Evolutionary conservation across 2,113 vertebrate genomes (phyloP).

Genomic region (Aegypius monachus): DNA sequence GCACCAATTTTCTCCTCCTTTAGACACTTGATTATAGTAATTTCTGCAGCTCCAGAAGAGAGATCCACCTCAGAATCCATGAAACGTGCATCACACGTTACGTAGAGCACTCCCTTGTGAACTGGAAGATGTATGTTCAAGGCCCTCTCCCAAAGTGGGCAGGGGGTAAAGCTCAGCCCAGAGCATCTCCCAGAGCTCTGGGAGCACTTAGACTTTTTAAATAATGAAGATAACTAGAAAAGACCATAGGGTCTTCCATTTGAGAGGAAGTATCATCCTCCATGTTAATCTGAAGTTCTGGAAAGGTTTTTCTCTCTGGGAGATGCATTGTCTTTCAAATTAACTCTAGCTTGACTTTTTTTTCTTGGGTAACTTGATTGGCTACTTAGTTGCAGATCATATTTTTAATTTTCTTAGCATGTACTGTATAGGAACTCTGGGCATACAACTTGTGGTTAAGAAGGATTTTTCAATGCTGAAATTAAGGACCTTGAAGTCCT

Average conservation of each 20-base stretch:
- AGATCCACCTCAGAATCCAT: background rate
- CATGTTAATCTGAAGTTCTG: background rate
- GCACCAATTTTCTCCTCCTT: background rate
- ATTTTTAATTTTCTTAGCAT: background rate
- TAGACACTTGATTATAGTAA: background rate
- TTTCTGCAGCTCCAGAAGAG: background rate
- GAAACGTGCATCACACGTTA: background rate
- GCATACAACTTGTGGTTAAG: background rate
- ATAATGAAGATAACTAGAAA: background rate
- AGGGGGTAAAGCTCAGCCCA: background rate
- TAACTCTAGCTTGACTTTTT: background rate
- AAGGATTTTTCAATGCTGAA: background rate
- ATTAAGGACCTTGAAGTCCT: background rate
- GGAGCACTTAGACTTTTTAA: background rate
- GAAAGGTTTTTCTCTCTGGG: background rate
- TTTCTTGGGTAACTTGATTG: background rate
- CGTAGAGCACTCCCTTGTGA: background rate
- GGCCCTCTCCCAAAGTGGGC: background rate
- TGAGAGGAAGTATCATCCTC: background rate
- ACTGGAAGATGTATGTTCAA: background rate
- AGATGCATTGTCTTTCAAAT: background rate
- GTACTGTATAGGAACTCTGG: background rate
- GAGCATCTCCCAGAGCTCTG: background rate
- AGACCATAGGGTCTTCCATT: rapidly evolving
- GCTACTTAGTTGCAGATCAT: background rate